A percentile compares a stretch with the other conserved stretches of the same genome.
Conservation (phyloP, 2,113 vertebrate species). For the Psilopogon haemacephalus region DNA sequence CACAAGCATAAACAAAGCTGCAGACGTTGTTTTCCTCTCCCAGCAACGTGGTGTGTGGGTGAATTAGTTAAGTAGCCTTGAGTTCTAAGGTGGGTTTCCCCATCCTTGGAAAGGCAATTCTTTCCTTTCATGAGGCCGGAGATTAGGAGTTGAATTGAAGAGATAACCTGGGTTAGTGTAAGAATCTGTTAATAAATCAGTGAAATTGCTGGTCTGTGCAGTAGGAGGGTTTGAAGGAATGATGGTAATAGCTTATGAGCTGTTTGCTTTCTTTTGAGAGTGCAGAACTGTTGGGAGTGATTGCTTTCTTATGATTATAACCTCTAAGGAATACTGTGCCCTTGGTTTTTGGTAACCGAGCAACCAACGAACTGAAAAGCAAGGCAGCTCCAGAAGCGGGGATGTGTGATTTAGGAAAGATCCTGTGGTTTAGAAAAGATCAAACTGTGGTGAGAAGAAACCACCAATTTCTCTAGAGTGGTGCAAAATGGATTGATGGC, state of each 20-base stretch:
- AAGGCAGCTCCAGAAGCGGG: not conserved
- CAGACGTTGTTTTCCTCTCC: slow-evolving; percentile 38
- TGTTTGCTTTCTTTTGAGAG: not conserved
- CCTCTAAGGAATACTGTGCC: not conserved
- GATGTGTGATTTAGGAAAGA: not conserved
- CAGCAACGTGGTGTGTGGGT: slow-evolving; percentile 34
- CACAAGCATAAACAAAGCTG: slow-evolving; percentile 64
- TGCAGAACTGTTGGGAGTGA: not conserved
- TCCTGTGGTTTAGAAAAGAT: not conserved
- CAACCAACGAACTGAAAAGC: not conserved
- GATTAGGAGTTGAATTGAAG: not conserved
- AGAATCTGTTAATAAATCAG: slow-evolving; percentile 12
- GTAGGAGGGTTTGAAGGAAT: not conserved
- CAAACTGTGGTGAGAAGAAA: not conserved
- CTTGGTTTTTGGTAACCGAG: slow-evolving; percentile 3
- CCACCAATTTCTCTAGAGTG: not conserved
- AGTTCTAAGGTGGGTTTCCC: slow-evolving; percentile 7
- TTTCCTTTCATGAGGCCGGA: not conserved
- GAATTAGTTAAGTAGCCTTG: slow-evolving; percentile 33
- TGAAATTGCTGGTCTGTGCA: not conserved
- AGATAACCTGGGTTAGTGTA: not conserved
- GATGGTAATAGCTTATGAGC: not conserved
- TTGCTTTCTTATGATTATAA: not conserved
- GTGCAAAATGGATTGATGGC: not conserved
- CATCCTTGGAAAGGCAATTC: not conserved